phyloP scores from a whole-genome alignment of 2,113 vertebrate genomes.

The Corvus hawaiiensis region DNA sequence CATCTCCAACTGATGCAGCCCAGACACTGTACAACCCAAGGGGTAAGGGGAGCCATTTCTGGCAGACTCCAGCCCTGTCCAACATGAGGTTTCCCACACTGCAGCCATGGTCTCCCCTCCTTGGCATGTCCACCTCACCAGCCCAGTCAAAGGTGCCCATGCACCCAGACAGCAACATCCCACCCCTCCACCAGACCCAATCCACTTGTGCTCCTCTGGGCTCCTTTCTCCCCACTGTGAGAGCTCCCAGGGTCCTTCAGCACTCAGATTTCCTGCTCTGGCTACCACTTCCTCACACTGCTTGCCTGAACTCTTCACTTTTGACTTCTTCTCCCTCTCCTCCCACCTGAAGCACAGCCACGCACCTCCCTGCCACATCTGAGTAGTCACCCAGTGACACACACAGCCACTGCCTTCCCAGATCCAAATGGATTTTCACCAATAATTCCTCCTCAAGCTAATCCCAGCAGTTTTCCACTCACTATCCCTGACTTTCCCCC shows the following conservation, averaged over 20 bases:
- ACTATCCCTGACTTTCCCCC: neutral
- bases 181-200: neutral
- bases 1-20: rapidly evolving
- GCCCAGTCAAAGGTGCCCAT: neutral
- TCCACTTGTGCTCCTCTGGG: neutral
- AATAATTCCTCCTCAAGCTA: neutral
- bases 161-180: neutral
- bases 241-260: neutral
- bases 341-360: neutral
- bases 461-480: neutral
- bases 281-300: neutral
- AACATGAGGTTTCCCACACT: neutral
- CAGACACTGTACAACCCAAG: rapidly evolving
- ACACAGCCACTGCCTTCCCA: neutral
- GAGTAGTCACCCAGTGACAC: neutral
- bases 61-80: neutral
- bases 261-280: neutral
- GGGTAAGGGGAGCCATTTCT: neutral
- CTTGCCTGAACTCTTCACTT: neutral
- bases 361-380: rapidly evolving
- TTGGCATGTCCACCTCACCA: rapidly evolving
- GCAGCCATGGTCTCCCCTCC: neutral
- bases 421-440: neutral
- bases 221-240: neutral
- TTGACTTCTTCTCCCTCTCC: neutral